phyloP scores from a whole-genome alignment of 2,797 vertebrate species.

The Enteromius paludinosus region DNA sequence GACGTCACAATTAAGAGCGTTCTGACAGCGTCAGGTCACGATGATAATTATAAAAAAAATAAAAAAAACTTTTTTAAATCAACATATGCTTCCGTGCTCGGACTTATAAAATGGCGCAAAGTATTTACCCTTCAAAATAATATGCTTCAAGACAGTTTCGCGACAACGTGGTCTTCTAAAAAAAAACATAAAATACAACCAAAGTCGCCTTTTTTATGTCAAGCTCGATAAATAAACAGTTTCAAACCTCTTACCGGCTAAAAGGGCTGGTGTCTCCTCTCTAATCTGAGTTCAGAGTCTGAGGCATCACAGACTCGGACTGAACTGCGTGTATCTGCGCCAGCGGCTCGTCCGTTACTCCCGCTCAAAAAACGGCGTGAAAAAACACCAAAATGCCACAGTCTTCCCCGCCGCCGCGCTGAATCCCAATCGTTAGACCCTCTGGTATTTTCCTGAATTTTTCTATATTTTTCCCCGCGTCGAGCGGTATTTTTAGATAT shows the following conservation, averaged over 20 bases:
- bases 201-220: background rate
- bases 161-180: background rate
- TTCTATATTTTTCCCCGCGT: constrained; percentile 49
- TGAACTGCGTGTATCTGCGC: constrained; percentile 48
- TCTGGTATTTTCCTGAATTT: constrained; percentile 50
- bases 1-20: background rate
- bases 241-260: constrained; percentile 39
- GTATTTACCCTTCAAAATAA: constrained; percentile 11
- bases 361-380: constrained; percentile 60
- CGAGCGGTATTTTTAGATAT: constrained; percentile 42
- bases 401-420: background rate
- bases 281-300: constrained; percentile 17
- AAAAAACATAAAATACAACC: background rate
- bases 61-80: constrained; percentile 21
- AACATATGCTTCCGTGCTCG: constrained; percentile 12
- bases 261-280: background rate
- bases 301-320: constrained; percentile 19
- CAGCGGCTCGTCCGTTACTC: constrained; percentile 58
- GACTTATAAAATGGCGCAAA: constrained; percentile 53
- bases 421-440: background rate
- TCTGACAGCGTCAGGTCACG: background rate
- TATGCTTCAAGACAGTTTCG: background rate
- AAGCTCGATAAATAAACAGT: background rate
- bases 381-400: constrained; percentile 47
- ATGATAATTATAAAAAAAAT: background rate